Evolutionary conservation across 2,888 invertebrate genomes (phyloP), one percentile per base, ranked within the genome.

Genomic region (Tromatobia lineatoria): DNA sequence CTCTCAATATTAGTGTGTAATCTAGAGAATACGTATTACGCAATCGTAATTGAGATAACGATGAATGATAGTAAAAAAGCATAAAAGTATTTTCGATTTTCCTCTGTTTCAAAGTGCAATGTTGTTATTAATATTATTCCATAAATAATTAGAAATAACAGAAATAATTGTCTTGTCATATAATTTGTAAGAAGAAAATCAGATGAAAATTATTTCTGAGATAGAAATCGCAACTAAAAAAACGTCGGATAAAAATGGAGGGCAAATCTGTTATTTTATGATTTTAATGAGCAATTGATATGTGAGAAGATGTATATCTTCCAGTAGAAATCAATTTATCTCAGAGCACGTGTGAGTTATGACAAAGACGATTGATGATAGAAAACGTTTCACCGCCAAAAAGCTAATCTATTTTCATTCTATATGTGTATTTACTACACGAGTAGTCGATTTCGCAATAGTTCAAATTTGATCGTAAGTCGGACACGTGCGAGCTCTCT

Each of bases 401-500:
- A 34, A 20, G 18, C 54, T 75, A 47, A 75, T 79, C 74, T 70
- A 79, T 79, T 83, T 75, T 70, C n/a, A 75, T 70, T 64, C 79
- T 47, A 75, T 83, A 75, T 79, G 52, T 77, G 20, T 70, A 38
- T 66, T 18, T 45, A 54, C 54, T 50, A 11, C 69, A 7, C 69
- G 47, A 74, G 54, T 20, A n/a, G 61, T 61, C 61, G 47, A 79
- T 83, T 83, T 83, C 75, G 78, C 59, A 83, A 83, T 75, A 47
- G 57, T 75, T 34, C 34, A 79, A 70, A 79, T 79, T 83, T 74
- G 61, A 79, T 50, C 54, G 75, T 79, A 64, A 70, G 61, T 75
- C 74, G 74, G 59, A 57, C 70, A 79, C 79, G 78, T 69, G 75
- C 70, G 74, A 47, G 61, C 54, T 75, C 69, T 13, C 69, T 52